phyloP scores from a whole-genome alignment of 1,140 invertebrate species.

The Berghia stephanieae region DNA sequence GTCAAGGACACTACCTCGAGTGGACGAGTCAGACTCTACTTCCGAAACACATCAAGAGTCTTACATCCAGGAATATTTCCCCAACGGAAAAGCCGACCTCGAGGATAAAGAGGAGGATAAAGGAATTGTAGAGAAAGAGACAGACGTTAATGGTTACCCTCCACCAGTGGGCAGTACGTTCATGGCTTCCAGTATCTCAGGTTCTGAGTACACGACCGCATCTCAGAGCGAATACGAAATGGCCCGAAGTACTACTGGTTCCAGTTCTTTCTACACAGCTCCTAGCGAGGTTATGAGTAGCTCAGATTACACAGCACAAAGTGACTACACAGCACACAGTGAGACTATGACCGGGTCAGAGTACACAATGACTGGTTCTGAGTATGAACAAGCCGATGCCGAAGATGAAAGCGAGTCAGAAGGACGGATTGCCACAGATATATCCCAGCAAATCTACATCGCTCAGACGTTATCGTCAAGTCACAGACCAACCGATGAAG shows the following conservation, averaged over 20 bases:
- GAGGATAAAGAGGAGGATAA: too few relatives aligned
- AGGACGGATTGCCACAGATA: conserved; percentile 54
- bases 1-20: conserved; percentile 22
- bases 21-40: conserved; percentile 30
- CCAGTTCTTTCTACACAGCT: conserved; percentile 25
- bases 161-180: background rate
- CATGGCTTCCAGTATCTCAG: conserved; percentile 29
- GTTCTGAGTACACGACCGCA: conserved; percentile 25
- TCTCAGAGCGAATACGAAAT: conserved; percentile 24
- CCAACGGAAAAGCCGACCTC: too few relatives aligned
- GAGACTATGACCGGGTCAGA: conserved; percentile 38
- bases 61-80: too few relatives aligned
- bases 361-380: conserved; percentile 38
- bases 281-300: conserved; percentile 27
- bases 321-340: conserved; percentile 34
- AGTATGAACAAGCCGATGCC: conserved; percentile 30
- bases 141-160: too few relatives aligned
- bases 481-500: background rate
- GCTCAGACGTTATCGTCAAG: conserved; percentile 50
- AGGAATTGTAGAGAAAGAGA: too few relatives aligned
- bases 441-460: conserved; percentile 59
- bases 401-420: conserved; percentile 42
- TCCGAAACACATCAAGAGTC: too few relatives aligned
- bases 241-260: conserved; percentile 21
- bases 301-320: conserved; percentile 31